Percentiles rank a stretch among this genome's conserved stretches.
phyloP scores from a whole-genome alignment of 2,888 invertebrate genomes.

The Caenorhabditis drosophilae region DNA sequence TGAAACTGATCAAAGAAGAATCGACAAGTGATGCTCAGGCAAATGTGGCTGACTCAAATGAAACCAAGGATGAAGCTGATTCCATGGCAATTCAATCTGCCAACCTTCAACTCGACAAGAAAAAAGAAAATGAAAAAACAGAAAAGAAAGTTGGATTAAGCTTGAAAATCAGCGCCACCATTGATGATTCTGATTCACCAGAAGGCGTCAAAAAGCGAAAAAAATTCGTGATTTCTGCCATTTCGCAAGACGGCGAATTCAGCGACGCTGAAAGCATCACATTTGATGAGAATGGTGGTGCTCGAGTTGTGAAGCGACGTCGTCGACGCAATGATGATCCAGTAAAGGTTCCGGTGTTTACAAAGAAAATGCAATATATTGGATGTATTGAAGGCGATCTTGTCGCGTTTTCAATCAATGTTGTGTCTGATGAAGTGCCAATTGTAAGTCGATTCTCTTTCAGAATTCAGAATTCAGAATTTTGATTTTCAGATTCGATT shows the following conservation, averaged over 20 bases:
- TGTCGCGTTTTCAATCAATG: slow-evolving; percentile 27
- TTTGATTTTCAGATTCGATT: slow-evolving; percentile 24
- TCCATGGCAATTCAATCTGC: slow-evolving; percentile 14
- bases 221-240: slow-evolving; percentile 34
- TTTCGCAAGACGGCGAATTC: slow-evolving; percentile 39
- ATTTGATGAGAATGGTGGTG: slow-evolving; percentile 33
- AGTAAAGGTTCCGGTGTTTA: slow-evolving; percentile 32
- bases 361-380: slow-evolving; percentile 40
- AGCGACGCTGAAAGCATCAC: slow-evolving; percentile 38
- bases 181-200: slow-evolving; percentile 14
- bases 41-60: background rate
- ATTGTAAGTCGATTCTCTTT: slow-evolving; percentile 12
- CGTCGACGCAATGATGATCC: slow-evolving; percentile 18
- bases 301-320: slow-evolving; percentile 20
- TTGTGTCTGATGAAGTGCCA: slow-evolving; percentile 30
- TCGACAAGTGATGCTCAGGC: background rate
- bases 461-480: slow-evolving; percentile 1
- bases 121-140: slow-evolving; percentile 9
- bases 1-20: no score
- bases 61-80: slow-evolving; percentile 9
- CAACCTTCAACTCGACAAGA: slow-evolving; percentile 6
- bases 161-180: slow-evolving; percentile 25
- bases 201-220: slow-evolving; percentile 33
- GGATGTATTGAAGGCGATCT: slow-evolving; percentile 40
- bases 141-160: slow-evolving; percentile 13